Evolutionary conservation across 2,888 invertebrate species (phyloP).

Genomic region (Tachina lurida): DNA sequence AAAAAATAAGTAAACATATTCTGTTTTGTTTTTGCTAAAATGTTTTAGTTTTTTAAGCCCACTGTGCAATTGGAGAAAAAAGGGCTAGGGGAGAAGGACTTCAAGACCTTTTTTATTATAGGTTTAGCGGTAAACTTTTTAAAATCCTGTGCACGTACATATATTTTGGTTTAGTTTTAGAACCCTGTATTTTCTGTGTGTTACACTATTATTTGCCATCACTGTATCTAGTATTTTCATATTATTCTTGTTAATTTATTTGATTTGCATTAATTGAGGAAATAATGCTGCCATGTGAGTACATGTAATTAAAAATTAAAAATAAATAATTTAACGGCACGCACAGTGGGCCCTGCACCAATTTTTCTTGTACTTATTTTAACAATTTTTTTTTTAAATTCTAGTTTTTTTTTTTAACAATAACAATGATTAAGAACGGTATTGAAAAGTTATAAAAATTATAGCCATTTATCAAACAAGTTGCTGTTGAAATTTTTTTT

Average conservation of each 20-base stretch:
- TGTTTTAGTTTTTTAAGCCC: too few species aligned
- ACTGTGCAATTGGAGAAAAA: background rate
- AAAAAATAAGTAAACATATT: too few species aligned
- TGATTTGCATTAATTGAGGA: conserved; percentile 33
- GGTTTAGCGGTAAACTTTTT: too few species aligned
- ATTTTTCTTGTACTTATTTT: background rate
- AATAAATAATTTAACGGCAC: background rate
- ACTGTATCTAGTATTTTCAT: background rate
- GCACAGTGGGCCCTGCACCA: background rate
- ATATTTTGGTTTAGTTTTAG: background rate
- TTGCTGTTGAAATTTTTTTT: background rate
- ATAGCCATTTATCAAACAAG: background rate
- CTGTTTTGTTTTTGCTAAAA: too few species aligned
- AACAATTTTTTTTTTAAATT: too few species aligned
- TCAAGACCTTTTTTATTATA: background rate
- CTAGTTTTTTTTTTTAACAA: too few species aligned
- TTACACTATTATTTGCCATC: background rate
- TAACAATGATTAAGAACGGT: too few species aligned
- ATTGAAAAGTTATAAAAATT: too few species aligned
- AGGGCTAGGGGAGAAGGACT: background rate
- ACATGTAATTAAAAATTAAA: conserved; percentile 3
- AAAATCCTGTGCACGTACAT: background rate
- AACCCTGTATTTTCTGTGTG: too few species aligned
- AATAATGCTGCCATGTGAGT: conserved; percentile 3
- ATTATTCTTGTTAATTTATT: conserved; percentile 3